phyloP scores from a whole-genome alignment of 1,140 invertebrate genomes.

The Arctopsyche grandis region DNA sequence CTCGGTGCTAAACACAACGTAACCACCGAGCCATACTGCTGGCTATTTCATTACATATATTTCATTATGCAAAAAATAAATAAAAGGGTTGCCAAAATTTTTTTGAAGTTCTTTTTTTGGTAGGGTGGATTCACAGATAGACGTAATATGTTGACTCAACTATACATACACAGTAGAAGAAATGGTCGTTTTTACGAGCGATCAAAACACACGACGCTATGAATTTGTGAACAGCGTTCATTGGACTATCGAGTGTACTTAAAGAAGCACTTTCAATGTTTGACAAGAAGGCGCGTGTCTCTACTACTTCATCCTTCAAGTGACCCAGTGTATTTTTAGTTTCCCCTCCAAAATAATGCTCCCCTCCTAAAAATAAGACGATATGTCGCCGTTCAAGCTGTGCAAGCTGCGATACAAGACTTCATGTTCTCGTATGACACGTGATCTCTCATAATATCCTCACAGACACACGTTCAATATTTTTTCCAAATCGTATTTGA shows the following conservation, averaged over 20 bases:
- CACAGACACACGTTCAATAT: not conserved
- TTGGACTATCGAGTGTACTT: too few relatives aligned
- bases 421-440: not conserved
- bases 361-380: conserved; percentile 13
- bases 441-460: not conserved
- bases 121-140: too few relatives aligned
- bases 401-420: not conserved
- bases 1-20: too few relatives aligned
- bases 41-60: too few relatives aligned
- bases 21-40: too few relatives aligned
- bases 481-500: not conserved
- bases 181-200: not conserved
- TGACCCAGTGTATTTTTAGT: conserved; percentile 13
- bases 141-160: too few relatives aligned
- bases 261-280: conserved; percentile 7
- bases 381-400: not conserved
- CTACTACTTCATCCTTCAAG: conserved; percentile 8
- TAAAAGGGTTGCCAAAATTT: too few relatives aligned
- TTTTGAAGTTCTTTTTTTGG: too few relatives aligned
- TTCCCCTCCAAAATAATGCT: not conserved
- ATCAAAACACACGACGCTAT: not conserved
- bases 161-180: too few relatives aligned
- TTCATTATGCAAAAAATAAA: too few relatives aligned
- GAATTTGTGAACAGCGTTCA: not conserved
- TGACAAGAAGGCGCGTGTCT: conserved; percentile 7